phyloP scores from a whole-genome alignment of 2,888 invertebrate species.

The Cheilosia vernalis region DNA sequence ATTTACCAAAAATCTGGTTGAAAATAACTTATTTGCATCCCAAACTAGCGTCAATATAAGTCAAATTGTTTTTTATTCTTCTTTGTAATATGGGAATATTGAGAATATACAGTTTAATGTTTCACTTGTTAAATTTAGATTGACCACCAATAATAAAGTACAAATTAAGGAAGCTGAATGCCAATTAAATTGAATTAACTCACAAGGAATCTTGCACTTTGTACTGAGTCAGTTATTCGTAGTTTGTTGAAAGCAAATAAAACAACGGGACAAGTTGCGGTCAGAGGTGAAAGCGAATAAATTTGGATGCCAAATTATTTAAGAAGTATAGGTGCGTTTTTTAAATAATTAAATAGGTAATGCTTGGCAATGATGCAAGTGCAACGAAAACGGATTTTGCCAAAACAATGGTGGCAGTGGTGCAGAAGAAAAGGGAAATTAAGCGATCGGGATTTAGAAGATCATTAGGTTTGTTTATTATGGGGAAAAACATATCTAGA shows the following conservation, averaged over 20 bases:
- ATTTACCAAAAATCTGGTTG: too few species aligned
- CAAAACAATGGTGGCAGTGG: too few species aligned
- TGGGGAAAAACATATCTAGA: too few species aligned
- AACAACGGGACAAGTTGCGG: neutral
- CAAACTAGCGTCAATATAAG: too few species aligned
- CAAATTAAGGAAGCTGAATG: constrained; percentile 9
- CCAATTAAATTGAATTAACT: constrained; percentile 16
- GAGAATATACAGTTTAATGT: too few species aligned
- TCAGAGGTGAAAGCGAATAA: constrained; percentile 31
- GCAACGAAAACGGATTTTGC: neutral
- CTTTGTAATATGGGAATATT: too few species aligned
- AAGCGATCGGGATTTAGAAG: too few species aligned
- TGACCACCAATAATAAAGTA: neutral
- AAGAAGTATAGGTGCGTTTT: constrained; percentile 13
- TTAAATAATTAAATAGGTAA: constrained; percentile 1
- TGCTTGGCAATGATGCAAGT: constrained; percentile 18
- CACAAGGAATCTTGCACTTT: constrained; percentile 32
- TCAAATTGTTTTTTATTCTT: too few species aligned
- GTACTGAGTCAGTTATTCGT: neutral
- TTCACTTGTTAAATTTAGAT: neutral
- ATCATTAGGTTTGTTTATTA: too few species aligned
- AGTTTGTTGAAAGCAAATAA: too few species aligned
- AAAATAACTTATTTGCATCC: too few species aligned
- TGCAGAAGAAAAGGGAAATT: too few species aligned
- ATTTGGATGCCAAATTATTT: constrained; percentile 14